A percentile compares a stretch with the other conserved stretches of the same genome.
Evolutionary conservation across 2,888 invertebrate genomes (phyloP).

Genomic region (Thumatha senex): DNA sequence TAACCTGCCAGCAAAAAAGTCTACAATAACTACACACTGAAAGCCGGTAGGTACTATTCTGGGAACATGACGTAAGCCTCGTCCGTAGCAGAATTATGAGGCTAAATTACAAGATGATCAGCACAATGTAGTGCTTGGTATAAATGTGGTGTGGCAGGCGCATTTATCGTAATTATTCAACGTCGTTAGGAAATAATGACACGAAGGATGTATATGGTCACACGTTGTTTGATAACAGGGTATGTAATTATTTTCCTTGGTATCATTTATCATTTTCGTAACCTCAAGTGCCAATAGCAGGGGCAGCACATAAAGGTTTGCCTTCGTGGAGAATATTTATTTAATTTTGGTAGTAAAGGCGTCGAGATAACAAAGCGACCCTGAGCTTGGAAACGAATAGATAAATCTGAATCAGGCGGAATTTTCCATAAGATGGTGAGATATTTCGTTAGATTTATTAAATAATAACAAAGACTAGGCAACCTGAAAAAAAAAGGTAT

Average conservation of each 20-base stretch:
- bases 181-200: constrained; percentile 31
- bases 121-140: constrained; percentile 39
- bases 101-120: constrained; percentile 46
- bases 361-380: too few species aligned
- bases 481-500: too few species aligned
- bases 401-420: too few species aligned
- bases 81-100: constrained; percentile 45
- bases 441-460: too few species aligned
- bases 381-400: too few species aligned
- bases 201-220: constrained; percentile 31
- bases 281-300: neutral
- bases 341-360: too few species aligned
- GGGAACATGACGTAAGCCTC: constrained; percentile 69
- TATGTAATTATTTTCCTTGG: constrained; percentile 1
- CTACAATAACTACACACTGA: constrained; percentile 72
- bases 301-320: too few species aligned
- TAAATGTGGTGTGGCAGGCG: constrained; percentile 35
- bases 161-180: constrained; percentile 41
- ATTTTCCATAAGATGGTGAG: too few species aligned
- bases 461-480: too few species aligned
- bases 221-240: constrained; percentile 2
- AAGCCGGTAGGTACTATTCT: constrained; percentile 64
- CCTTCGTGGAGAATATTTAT: too few species aligned
- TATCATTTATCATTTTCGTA: neutral
- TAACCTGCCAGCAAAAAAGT: constrained; percentile 73